Evolutionary conservation across 2,113 vertebrate species (phyloP).

Genomic region (Haemorhous mexicanus): DNA sequence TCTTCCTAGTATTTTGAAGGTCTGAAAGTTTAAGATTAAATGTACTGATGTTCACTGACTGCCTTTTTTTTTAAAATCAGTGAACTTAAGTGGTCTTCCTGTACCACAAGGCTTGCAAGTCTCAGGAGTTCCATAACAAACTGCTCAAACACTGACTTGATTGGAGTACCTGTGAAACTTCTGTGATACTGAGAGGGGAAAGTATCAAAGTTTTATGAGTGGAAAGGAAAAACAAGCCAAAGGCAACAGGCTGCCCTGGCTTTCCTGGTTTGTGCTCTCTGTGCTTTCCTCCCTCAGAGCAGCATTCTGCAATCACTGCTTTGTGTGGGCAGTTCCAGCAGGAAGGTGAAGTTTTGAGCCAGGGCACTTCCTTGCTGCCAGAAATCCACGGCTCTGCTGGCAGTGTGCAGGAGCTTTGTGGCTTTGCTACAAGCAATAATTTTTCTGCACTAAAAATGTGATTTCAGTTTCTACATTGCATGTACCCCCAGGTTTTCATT

Average conservation of each 20-base stretch:
- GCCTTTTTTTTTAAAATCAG: not conserved
- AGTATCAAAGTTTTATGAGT: not conserved
- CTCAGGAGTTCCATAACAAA: not conserved
- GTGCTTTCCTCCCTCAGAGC: not conserved
- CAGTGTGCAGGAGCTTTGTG: not conserved
- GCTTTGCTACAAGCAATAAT: not conserved
- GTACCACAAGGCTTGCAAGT: not conserved
- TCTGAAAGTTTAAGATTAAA: not conserved
- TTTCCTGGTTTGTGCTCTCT: not conserved
- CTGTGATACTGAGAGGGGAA: not conserved
- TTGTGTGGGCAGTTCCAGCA: not conserved
- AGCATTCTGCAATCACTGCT: rapidly evolving
- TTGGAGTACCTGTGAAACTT: not conserved
- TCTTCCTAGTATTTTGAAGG: not conserved
- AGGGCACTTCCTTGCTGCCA: not conserved
- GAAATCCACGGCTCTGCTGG: not conserved
- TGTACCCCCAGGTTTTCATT: not conserved
- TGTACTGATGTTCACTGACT: not conserved
- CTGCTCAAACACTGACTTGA: not conserved
- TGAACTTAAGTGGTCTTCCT: not conserved
- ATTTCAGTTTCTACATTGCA: not conserved
- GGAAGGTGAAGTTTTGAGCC: not conserved
- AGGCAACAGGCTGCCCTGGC: not conserved
- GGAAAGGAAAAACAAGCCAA: not conserved
- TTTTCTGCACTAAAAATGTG: not conserved